Conservation (phyloP, 2,888 invertebrate species). For the Mythimna loreyi region DNA sequence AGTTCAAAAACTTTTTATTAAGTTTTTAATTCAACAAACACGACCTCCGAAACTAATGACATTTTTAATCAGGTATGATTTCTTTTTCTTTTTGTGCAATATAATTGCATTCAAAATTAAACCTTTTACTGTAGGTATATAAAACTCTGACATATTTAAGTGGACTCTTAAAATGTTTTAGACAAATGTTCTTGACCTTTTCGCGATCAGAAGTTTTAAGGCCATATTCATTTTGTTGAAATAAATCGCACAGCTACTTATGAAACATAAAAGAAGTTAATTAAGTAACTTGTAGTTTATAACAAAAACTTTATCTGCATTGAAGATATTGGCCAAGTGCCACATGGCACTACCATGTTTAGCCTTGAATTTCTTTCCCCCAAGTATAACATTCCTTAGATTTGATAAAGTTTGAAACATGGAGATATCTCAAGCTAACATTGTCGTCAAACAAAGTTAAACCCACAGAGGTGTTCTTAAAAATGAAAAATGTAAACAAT, state of each 20-base stretch:
- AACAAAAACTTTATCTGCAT: constrained; percentile 42
- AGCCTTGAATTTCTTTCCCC: constrained; percentile 44
- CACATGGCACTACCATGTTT: constrained; percentile 20
- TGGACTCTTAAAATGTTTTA: constrained; percentile 62
- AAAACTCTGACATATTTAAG: constrained; percentile 66
- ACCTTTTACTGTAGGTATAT: constrained; percentile 29
- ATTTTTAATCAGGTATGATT: constrained; percentile 39
- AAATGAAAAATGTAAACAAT: constrained; percentile 41
- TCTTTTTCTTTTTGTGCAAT: constrained; percentile 37
- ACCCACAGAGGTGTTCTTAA: constrained; percentile 36
- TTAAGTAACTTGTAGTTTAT: constrained; percentile 38
- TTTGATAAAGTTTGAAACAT: constrained; percentile 36
- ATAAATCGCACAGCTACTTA: constrained; percentile 58
- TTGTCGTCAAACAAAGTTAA: constrained; percentile 44
- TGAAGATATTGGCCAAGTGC: constrained; percentile 44
- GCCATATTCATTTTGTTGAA: constrained; percentile 60
- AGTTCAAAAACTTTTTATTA: constrained; percentile 32
- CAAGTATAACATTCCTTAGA: constrained; percentile 21
- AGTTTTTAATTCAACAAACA: constrained; percentile 14
- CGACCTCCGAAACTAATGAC: constrained; percentile 40
- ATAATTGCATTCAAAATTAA: constrained; percentile 32
- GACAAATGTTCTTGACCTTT: constrained; percentile 73
- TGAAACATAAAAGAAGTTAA: constrained; percentile 53
- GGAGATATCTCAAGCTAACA: constrained; percentile 50
- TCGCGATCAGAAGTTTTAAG: constrained; percentile 63